A percentile compares a stretch with the other conserved stretches of the same genome.
Evolutionary conservation across 2,888 invertebrate species (phyloP).

Genomic region (Campoletis raptor): DNA sequence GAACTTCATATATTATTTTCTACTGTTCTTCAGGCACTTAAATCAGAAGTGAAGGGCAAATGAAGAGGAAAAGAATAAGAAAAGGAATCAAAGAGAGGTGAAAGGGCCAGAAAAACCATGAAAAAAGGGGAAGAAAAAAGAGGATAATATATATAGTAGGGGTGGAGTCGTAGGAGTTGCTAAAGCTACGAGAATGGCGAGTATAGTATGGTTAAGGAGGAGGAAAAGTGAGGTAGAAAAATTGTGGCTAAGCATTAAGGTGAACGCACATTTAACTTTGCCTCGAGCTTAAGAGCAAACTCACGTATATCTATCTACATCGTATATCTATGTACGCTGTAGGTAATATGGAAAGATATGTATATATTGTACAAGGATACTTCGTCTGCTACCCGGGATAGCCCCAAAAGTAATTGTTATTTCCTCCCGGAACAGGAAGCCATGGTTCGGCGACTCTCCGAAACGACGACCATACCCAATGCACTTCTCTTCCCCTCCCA

Average conservation of each 20-base stretch:
- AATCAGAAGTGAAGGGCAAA: neutral
- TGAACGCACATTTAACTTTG: constrained; percentile 69
- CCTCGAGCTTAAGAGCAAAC: constrained; percentile 53
- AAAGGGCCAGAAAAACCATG: constrained; percentile 28
- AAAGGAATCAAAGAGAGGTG: constrained; percentile 5
- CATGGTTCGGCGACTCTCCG: constrained; percentile 70
- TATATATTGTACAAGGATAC: constrained; percentile 45
- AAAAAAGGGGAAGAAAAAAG: constrained; percentile 20
- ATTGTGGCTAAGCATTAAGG: constrained; percentile 69
- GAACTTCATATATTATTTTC: neutral
- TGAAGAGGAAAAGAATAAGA: neutral
- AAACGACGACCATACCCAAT: constrained; percentile 64
- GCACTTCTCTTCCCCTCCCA: constrained; percentile 32
- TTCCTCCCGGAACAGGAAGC: constrained; percentile 71
- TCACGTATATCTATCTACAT: constrained; percentile 24
- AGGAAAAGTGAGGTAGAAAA: constrained; percentile 59
- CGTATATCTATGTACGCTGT: constrained; percentile 10
- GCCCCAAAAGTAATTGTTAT: constrained; percentile 72
- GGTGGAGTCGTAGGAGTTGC: constrained; percentile 37
- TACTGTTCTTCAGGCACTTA: neutral
- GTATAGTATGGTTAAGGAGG: constrained; percentile 50
- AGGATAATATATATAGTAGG: constrained; percentile 18
- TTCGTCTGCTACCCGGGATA: constrained; percentile 58
- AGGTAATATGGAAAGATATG: constrained; percentile 34
- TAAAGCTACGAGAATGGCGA: constrained; percentile 50